Conservation (phyloP, 2,113 vertebrate genomes). For the Platichthys stellatus region DNA sequence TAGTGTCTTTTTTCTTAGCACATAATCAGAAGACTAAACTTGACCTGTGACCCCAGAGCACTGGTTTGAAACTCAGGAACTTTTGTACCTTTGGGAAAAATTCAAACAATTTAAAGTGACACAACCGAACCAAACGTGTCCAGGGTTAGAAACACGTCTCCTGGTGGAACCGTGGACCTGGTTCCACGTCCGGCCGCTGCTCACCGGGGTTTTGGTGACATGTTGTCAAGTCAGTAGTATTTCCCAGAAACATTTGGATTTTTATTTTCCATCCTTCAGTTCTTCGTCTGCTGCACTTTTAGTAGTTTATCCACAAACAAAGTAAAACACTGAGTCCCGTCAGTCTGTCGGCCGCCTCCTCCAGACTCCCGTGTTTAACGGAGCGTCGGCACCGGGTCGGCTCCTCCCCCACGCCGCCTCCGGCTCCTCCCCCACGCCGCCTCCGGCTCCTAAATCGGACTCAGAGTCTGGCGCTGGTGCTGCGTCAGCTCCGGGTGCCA, state of each 20-base stretch:
- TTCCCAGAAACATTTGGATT: conserved; percentile 1
- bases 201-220: not conserved
- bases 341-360: not conserved
- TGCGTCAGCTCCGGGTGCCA: conserved; percentile 75
- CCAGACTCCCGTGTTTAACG: too few species aligned
- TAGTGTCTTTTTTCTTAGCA: not conserved
- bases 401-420: too few species aligned
- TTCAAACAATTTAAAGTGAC: too few species aligned
- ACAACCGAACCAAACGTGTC: not conserved
- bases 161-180: not conserved
- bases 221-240: conserved; percentile 61
- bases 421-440: too few species aligned
- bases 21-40: too few species aligned
- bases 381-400: too few species aligned
- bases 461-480: conserved; percentile 68
- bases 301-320: conserved; percentile 44
- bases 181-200: conserved; percentile 8
- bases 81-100: not conserved
- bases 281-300: conserved; percentile 7
- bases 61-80: conserved; percentile 2
- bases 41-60: too few species aligned
- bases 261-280: conserved; percentile 23
- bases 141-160: not conserved
- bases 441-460: conserved; percentile 57
- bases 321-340: not conserved